Base-by-base conservation (phyloP, 2,888 invertebrate genomes). In the Pinctada fucata region DNA sequence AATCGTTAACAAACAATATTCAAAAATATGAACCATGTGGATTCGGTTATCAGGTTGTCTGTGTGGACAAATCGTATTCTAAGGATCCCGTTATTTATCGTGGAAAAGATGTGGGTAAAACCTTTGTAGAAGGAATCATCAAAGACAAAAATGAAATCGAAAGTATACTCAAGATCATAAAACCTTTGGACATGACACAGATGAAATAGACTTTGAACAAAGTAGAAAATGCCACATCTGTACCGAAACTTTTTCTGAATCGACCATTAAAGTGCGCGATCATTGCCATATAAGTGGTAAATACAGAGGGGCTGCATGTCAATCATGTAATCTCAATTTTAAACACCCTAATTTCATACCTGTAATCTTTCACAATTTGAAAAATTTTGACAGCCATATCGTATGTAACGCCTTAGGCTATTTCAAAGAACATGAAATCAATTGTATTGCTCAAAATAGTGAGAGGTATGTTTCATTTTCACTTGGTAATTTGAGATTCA, bases 401-500 rank as follows among this genome's bases (percentile, higher is more conserved):
- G 49, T 82, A 13, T 71, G 69, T 66, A 72, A 76, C 66, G 47
- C 48, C 69, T 51, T 73, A 47, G 79, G 77, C 13, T 68, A 75
- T 72, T 71, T 63, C 8, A 81, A 79, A 70, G 75, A 72, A 2
- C 69, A 64, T 16, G 51, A 72, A 6, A 79, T 84, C 47, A 66
- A 65, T 4, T 82, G 85, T 49, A 84, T 85, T 71, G 80, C 85
- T 10, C n/a, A n/a, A n/a, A n/a, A n/a, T n/a, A n/a, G n/a, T n/a
- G n/a, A n/a, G n/a, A n/a, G n/a, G n/a, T n/a, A 82, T 69, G 58
- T 82, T 8, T 72, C 75, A 48, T 81, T 83, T 76, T 78, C 81
- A 8, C 58, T 82, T 2, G 79, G 76, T 13, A 68, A 68, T 49
- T 69, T 82, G 3, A 52, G 80, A 31, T 82, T 82, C 78, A 58